Conservation (phyloP, 64 coral and sea anemone genomes). For the Hydrozoanthus tunicans region DNA sequence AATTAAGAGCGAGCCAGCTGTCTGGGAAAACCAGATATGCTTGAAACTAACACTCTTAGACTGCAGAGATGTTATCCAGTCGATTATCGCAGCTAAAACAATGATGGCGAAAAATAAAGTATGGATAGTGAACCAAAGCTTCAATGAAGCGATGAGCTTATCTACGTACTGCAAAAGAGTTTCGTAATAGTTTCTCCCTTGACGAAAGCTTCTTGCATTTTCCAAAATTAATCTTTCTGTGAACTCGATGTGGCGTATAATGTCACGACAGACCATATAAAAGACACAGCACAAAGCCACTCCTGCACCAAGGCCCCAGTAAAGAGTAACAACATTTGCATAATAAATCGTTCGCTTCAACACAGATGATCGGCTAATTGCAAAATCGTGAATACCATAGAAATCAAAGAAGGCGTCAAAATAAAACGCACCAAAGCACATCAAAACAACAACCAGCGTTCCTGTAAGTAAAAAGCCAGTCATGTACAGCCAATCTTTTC, state of each 20-base stretch:
- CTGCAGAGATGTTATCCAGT: slow-evolving; percentile 35
- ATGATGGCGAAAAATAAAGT: slow-evolving; percentile 54
- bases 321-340: slow-evolving; percentile 10
- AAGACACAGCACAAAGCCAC: slow-evolving; percentile 28
- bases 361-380: background rate
- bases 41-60: background rate
- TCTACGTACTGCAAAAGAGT: slow-evolving; percentile 26
- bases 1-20: slow-evolving; percentile 25
- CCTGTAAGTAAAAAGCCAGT: slow-evolving; percentile 1
- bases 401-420: slow-evolving; percentile 47
- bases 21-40: slow-evolving; percentile 53
- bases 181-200: slow-evolving; percentile 30
- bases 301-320: background rate
- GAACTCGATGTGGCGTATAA: slow-evolving; percentile 43
- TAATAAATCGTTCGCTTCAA: background rate
- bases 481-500: slow-evolving; percentile 45
- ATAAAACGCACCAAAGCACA: slow-evolving; percentile 30
- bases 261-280: slow-evolving; percentile 43
- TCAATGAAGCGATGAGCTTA: slow-evolving; percentile 31
- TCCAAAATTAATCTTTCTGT: slow-evolving; percentile 22
- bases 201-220: slow-evolving; percentile 26
- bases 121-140: slow-evolving; percentile 34
- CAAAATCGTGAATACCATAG: slow-evolving; percentile 52
- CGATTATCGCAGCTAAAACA: slow-evolving; percentile 4
- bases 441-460: slow-evolving; percentile 18